Evolutionary conservation across 1,140 invertebrate species (phyloP).

Genomic region (Zophobas atratus): DNA sequence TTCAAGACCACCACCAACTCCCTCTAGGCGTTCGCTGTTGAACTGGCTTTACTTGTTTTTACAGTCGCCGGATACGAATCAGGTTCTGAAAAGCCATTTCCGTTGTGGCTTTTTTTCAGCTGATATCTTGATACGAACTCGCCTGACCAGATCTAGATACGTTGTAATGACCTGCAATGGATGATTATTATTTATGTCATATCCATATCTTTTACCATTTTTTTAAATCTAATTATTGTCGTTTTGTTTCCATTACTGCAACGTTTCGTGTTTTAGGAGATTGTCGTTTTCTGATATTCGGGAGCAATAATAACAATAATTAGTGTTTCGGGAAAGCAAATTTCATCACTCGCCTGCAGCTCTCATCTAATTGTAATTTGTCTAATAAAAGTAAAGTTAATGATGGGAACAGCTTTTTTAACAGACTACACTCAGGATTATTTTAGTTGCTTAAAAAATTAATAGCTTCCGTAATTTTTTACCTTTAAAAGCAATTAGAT

Average conservation of each 20-base stretch:
- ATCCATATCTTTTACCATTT: slow-evolving; percentile 33
- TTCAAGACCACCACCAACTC: slow-evolving; percentile 47
- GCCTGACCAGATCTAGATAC: slow-evolving; percentile 29
- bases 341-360: slow-evolving; percentile 10
- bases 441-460: slow-evolving; percentile 16
- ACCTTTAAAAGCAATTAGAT: neutral
- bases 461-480: neutral
- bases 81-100: slow-evolving; percentile 55
- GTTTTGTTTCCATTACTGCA: slow-evolving; percentile 12
- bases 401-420: slow-evolving; percentile 33
- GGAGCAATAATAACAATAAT: slow-evolving; percentile 27
- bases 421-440: neutral
- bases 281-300: slow-evolving; percentile 20
- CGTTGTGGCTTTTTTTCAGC: slow-evolving; percentile 40
- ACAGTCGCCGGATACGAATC: slow-evolving; percentile 51
- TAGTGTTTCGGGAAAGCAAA: slow-evolving; percentile 12
- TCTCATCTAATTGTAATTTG: slow-evolving; percentile 29
- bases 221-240: slow-evolving; percentile 20
- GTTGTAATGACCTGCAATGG: slow-evolving; percentile 42
- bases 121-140: slow-evolving; percentile 44
- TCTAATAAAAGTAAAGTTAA: slow-evolving; percentile 21
- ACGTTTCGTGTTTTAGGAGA: slow-evolving; percentile 7
- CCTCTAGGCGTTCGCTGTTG: slow-evolving; percentile 41
- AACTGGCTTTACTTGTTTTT: slow-evolving; percentile 43
- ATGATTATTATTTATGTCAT: slow-evolving; percentile 43